Conservation (phyloP, 1,140 invertebrate species). For the Cryptotermes secundus region DNA sequence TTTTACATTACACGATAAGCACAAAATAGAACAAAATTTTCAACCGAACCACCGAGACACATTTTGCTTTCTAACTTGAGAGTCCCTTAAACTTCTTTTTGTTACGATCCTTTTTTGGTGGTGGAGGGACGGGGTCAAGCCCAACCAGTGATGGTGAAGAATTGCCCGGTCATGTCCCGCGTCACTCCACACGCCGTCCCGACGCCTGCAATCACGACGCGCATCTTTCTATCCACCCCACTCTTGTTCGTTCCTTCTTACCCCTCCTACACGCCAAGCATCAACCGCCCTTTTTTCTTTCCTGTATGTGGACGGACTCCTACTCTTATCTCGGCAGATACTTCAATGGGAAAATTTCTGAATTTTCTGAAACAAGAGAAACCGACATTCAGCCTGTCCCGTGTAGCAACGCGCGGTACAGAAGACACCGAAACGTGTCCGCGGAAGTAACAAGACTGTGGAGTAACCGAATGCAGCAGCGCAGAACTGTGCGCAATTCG, state of each 20-base stretch:
- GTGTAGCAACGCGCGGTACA: too few species aligned
- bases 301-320: neutral
- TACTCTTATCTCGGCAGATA: neutral
- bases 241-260: neutral
- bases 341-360: neutral
- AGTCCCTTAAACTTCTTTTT: neutral
- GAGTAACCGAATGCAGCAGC: too few species aligned
- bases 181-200: constrained; percentile 1
- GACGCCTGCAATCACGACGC: neutral
- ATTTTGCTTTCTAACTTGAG: neutral
- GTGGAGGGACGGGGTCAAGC: neutral
- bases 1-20: too few species aligned
- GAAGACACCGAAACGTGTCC: too few species aligned
- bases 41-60: too few species aligned
- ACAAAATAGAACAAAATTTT: too few species aligned
- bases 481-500: too few species aligned
- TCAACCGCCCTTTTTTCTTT: neutral
- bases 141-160: neutral
- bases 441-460: too few species aligned
- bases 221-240: neutral
- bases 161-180: neutral
- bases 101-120: neutral
- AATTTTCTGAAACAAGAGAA: neutral
- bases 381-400: neutral
- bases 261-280: too few species aligned